Evolutionary conservation across 2,888 invertebrate genomes (phyloP).

Genomic region (Enchytraeus crypticus): DNA sequence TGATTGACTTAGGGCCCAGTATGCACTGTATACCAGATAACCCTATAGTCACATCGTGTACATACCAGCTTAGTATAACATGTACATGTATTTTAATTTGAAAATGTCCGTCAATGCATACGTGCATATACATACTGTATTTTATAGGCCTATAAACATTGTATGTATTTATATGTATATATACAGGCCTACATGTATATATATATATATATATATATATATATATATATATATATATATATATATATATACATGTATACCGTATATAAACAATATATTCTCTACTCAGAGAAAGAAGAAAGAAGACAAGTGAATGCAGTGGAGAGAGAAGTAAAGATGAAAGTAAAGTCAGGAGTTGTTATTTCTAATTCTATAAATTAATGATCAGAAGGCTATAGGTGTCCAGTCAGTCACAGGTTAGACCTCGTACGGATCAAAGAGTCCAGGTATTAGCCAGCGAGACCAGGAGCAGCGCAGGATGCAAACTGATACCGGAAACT

Average conservation of each 20-base stretch:
- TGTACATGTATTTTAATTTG: too few species aligned
- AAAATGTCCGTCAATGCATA: too few species aligned
- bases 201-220: slow-evolving; percentile 4
- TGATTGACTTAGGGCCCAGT: too few species aligned
- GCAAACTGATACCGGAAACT: too few species aligned
- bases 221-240: slow-evolving; percentile 7
- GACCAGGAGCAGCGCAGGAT: background rate
- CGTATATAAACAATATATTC: too few species aligned
- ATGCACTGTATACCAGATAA: too few species aligned
- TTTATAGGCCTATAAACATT: background rate
- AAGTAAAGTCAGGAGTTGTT: background rate
- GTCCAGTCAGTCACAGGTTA: background rate
- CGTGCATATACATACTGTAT: background rate
- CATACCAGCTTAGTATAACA: too few species aligned
- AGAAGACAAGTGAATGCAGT: too few species aligned
- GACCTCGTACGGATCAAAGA: background rate
- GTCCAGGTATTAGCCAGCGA: background rate
- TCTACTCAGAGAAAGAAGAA: too few species aligned
- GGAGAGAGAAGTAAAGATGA: too few species aligned
- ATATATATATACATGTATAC: background rate
- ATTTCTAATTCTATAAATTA: background rate
- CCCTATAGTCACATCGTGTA: too few species aligned
- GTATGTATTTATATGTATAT: background rate
- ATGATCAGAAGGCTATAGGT: background rate
- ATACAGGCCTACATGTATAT: background rate